These are phyloP conservation scores for Mamestra configurata DNA, from an alignment of 1,140 invertebrate species.

Conservation along the genomic window DNA sequence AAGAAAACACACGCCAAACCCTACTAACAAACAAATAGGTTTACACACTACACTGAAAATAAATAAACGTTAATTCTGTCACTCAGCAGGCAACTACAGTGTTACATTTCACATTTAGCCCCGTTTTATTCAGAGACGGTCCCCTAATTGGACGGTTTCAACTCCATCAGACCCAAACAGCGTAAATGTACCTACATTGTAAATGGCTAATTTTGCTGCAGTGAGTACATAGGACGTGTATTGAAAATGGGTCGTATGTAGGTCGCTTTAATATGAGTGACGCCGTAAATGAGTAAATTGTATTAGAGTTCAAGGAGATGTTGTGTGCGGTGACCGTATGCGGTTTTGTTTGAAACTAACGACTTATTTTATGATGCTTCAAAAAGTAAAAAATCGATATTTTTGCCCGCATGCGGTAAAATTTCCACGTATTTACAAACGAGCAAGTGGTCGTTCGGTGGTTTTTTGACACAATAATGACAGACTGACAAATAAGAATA, in stretches of 20 bases:
- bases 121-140: slow-evolving; percentile 13
- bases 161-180: slow-evolving; percentile 23
- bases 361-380: too few species aligned
- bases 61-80: slow-evolving; percentile 1
- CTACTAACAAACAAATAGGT: neutral
- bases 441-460: too few species aligned
- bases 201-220: slow-evolving; percentile 37
- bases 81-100: slow-evolving; percentile 2
- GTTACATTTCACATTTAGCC: slow-evolving; percentile 33
- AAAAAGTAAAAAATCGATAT: too few species aligned
- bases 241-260: slow-evolving; percentile 28
- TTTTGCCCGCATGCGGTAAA: too few species aligned
- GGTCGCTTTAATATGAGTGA: neutral
- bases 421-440: too few species aligned
- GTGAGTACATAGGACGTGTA: neutral
- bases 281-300: neutral
- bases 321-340: neutral
- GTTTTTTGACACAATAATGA: too few species aligned
- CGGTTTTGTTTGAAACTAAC: neutral
- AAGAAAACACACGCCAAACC: too few species aligned
- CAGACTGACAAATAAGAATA: too few species aligned
- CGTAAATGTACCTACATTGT: slow-evolving; percentile 26
- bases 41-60: neutral
- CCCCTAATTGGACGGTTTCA: slow-evolving; percentile 17
- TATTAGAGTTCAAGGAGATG: neutral